phyloP scores from a whole-genome alignment of 2,797 vertebrate species.

The Oryzias sinensis region DNA sequence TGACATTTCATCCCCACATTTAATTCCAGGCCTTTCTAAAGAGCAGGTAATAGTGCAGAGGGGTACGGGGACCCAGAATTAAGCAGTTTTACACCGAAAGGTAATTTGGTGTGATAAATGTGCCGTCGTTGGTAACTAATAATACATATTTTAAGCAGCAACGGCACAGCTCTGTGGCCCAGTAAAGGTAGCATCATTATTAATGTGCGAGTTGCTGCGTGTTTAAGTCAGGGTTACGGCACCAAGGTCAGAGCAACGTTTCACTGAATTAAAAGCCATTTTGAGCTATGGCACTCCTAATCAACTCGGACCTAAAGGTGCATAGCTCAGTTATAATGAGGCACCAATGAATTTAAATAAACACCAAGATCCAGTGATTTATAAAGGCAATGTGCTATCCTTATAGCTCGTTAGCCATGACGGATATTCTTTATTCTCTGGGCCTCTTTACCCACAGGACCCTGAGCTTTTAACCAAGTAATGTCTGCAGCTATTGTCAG shows the following conservation, averaged over 20 bases:
- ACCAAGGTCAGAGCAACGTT: constrained; percentile 97
- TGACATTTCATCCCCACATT: constrained; percentile 89
- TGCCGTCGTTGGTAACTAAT: constrained; percentile 94
- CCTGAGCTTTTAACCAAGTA: constrained; percentile 87
- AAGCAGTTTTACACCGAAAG: constrained; percentile 99
- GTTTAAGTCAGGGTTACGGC: constrained; percentile 98
- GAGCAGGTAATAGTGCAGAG: constrained; percentile 97
- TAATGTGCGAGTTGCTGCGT: constrained; percentile 96
- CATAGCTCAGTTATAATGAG: constrained; percentile 99
- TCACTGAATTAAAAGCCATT: constrained; percentile 99
- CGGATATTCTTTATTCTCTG: constrained; percentile 92
- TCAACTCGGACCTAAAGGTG: constrained; percentile 99
- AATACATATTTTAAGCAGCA: constrained; percentile 97
- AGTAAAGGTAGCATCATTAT: constrained; percentile 95
- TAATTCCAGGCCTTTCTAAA: constrained; percentile 97
- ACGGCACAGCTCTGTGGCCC: constrained; percentile 75
- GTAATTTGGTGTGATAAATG: constrained; percentile 99
- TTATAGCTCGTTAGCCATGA: constrained; percentile 99
- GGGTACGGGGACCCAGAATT: constrained; percentile 95
- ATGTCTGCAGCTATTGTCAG: constrained; percentile 85
- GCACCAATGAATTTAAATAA: constrained; percentile 99
- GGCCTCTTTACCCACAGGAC: constrained; percentile 89
- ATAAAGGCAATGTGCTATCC: constrained; percentile 93
- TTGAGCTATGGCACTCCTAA: constrained; percentile 98
- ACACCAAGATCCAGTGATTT: constrained; percentile 97